phyloP scores from a whole-genome alignment of 2,113 vertebrate species.

The Poecilia latipinna region DNA sequence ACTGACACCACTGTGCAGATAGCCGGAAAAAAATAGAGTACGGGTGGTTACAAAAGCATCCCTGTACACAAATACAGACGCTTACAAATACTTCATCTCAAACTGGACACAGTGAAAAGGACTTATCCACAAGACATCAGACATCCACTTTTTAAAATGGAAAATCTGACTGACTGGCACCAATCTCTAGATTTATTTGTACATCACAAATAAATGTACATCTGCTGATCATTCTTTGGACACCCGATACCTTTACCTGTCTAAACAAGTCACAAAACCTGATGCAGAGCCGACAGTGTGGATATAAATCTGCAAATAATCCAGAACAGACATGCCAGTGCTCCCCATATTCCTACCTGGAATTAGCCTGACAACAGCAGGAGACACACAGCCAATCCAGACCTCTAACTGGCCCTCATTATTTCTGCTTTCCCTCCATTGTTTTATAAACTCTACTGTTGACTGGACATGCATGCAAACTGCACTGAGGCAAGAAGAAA shows the following conservation, averaged over 20 bases:
- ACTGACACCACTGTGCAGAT: conserved; percentile 34
- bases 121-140: not conserved
- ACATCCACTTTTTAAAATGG: not conserved
- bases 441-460: not conserved
- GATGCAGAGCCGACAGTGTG: not conserved
- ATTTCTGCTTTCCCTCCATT: not conserved
- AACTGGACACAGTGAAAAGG: conserved; percentile 1
- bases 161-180: not conserved
- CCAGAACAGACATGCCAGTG: not conserved
- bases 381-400: conserved; percentile 1
- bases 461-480: not conserved
- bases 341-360: not conserved
- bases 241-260: conserved; percentile 12
- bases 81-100: not conserved
- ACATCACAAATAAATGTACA: not conserved
- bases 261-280: not conserved
- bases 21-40: conserved; percentile 16
- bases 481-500: not conserved
- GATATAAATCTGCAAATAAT: not conserved
- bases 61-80: not conserved
- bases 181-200: not conserved
- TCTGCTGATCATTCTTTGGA: conserved; percentile 8
- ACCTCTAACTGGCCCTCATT: not conserved
- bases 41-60: conserved; percentile 13
- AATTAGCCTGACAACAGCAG: conserved; percentile 9